phyloP scores from a whole-genome alignment of 2,113 vertebrate genomes.

The Leucoraja erinaceus region DNA sequence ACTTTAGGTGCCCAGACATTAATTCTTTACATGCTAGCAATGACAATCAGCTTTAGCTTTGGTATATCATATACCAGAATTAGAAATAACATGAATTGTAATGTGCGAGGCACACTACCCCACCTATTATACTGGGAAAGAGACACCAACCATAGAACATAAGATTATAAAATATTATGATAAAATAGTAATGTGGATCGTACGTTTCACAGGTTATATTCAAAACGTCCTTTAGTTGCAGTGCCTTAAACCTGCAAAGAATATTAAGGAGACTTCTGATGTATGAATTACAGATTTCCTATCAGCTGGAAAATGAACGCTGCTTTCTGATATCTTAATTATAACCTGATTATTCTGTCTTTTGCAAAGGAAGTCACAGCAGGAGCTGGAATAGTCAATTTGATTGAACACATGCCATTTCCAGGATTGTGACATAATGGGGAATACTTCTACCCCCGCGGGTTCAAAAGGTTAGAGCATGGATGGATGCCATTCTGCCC shows the following conservation, averaged over 20 bases:
- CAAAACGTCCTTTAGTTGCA: background rate
- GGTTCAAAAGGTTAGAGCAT: too few species aligned
- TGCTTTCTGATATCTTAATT: background rate
- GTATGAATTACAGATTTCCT: background rate
- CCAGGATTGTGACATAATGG: background rate
- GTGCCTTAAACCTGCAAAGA: background rate
- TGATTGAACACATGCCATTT: background rate
- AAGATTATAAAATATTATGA: constrained; percentile 1
- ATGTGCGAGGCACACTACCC: background rate
- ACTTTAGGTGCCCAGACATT: too few species aligned
- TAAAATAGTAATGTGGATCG: background rate
- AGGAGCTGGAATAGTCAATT: background rate
- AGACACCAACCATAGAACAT: background rate
- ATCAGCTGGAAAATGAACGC: background rate
- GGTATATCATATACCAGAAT: background rate
- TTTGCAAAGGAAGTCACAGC: background rate
- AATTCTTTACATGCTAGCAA: too few species aligned
- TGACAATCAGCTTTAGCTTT: background rate
- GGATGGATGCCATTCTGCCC: too few species aligned
- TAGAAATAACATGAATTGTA: background rate
- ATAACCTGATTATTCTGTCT: background rate
- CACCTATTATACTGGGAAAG: background rate
- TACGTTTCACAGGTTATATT: background rate
- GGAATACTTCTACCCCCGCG: background rate
- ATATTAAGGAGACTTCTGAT: background rate